These are phyloP conservation scores for Drosophila stalkeri DNA, from an alignment of 2,888 invertebrate genomes.

Conservation along the genomic window DNA sequence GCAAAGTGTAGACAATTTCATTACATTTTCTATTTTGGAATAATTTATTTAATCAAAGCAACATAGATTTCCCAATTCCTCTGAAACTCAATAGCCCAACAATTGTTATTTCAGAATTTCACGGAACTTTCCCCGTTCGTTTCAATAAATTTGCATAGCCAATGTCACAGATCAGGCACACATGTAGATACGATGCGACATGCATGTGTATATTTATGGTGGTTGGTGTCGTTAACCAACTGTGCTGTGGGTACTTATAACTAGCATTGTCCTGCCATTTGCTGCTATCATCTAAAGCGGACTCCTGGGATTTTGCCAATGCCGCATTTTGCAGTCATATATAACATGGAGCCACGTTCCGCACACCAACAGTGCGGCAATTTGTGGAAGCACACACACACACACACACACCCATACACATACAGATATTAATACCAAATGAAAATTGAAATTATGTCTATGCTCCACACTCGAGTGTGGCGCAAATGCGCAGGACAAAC, in stretches of 20 bases:
- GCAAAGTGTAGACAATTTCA: neutral
- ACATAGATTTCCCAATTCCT: slow-evolving; percentile 6
- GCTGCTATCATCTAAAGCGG: slow-evolving; percentile 72
- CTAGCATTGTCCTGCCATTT: slow-evolving; percentile 65
- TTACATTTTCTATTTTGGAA: neutral
- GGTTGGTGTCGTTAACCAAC: slow-evolving; percentile 14
- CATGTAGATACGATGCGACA: neutral
- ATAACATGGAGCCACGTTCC: slow-evolving; percentile 43
- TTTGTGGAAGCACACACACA: slow-evolving; percentile 56
- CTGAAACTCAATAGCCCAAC: slow-evolving; percentile 13
- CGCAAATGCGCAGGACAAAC: slow-evolving; percentile 42
- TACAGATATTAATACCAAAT: slow-evolving; percentile 70
- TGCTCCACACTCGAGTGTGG: slow-evolving; percentile 34
- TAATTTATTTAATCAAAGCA: neutral
- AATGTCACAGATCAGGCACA: slow-evolving; percentile 8
- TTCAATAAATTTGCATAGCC: slow-evolving; percentile 57
- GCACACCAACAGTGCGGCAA: slow-evolving; percentile 61
- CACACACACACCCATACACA: slow-evolving; percentile 41
- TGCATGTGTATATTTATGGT: neutral
- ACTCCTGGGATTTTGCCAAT: slow-evolving; percentile 76
- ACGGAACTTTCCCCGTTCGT: slow-evolving; percentile 39
- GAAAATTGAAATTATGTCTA: slow-evolving; percentile 80
- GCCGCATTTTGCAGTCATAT: slow-evolving; percentile 75
- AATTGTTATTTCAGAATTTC: slow-evolving; percentile 9
- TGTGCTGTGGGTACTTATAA: slow-evolving; percentile 50